Percentiles rank a stretch among this genome's conserved stretches.
These are phyloP conservation scores for Ophioderma brevispina DNA, from an alignment of 35 echinoderm and acorn worm genomes.

Conservation along the genomic window DNA sequence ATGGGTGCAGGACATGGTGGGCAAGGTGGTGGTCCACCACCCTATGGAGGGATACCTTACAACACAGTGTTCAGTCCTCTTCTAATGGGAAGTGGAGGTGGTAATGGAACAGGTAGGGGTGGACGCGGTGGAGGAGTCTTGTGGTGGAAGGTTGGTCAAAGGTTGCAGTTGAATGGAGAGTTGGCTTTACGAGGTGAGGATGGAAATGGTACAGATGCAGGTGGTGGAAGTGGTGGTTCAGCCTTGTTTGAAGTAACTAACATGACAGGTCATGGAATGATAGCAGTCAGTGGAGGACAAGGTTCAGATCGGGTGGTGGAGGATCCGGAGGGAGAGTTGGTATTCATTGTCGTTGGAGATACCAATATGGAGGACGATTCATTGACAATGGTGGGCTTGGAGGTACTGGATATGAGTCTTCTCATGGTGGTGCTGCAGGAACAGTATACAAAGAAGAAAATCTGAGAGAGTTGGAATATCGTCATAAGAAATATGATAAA, in stretches of 20 bases:
- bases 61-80: constrained; percentile 72
- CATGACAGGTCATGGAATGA: constrained; percentile 87
- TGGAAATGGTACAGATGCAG: constrained; percentile 63
- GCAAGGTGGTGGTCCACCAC: constrained; percentile 86
- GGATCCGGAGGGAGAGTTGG: constrained; percentile 82
- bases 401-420: constrained; percentile 24
- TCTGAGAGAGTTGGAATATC: constrained; percentile 70
- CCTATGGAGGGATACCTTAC: constrained; percentile 79
- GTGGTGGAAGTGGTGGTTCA: constrained; percentile 84
- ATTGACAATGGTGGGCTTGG: constrained; percentile 83
- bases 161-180: constrained; percentile 74
- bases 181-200: constrained; percentile 66
- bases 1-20: constrained; percentile 93
- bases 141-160: constrained; percentile 82
- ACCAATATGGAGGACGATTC: constrained; percentile 83
- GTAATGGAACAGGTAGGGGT: constrained; percentile 74
- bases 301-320: constrained; percentile 71
- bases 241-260: constrained; percentile 71
- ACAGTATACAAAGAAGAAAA: constrained; percentile 91
- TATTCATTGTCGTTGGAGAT: constrained; percentile 84
- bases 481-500: constrained; percentile 81
- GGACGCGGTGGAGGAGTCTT: constrained; percentile 79
- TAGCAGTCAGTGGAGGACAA: constrained; percentile 70
- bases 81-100: constrained; percentile 75
- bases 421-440: constrained; percentile 86